These are phyloP conservation scores for Numida meleagris DNA, from an alignment of 2,113 vertebrate genomes.

Conservation along the genomic window DNA sequence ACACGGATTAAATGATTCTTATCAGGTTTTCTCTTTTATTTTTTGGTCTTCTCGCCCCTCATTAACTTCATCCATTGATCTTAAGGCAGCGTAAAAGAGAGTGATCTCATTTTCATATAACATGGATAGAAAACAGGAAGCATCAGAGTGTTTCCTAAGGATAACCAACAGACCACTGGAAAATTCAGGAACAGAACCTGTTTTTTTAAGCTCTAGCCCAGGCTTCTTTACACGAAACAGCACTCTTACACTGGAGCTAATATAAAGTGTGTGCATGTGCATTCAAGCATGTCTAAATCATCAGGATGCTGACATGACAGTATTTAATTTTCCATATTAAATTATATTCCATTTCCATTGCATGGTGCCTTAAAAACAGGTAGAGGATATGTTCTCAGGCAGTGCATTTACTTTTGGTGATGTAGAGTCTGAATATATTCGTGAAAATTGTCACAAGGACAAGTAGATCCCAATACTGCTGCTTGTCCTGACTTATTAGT, in stretches of 20 bases:
- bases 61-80: background rate
- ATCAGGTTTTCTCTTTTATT: background rate
- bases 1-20: background rate
- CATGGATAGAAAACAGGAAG: constrained; percentile 25
- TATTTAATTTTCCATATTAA: constrained; percentile 25
- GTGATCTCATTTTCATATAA: background rate
- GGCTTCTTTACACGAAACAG: constrained; percentile 11
- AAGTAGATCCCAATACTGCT: background rate
- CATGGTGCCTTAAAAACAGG: background rate
- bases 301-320: constrained; percentile 6
- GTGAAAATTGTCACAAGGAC: background rate
- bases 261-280: background rate
- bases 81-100: background rate
- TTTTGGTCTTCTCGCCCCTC: background rate
- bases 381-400: background rate
- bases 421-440: rapidly evolving
- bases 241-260: background rate
- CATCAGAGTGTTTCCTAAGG: constrained; percentile 12
- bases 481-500: background rate
- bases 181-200: constrained; percentile 25
- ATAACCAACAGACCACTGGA: background rate
- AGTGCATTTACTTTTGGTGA: background rate
- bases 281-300: constrained; percentile 10
- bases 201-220: constrained; percentile 8
- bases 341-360: constrained; percentile 19